phyloP scores from a whole-genome alignment of 2,113 vertebrate genomes.

The Anolis sagrei region DNA sequence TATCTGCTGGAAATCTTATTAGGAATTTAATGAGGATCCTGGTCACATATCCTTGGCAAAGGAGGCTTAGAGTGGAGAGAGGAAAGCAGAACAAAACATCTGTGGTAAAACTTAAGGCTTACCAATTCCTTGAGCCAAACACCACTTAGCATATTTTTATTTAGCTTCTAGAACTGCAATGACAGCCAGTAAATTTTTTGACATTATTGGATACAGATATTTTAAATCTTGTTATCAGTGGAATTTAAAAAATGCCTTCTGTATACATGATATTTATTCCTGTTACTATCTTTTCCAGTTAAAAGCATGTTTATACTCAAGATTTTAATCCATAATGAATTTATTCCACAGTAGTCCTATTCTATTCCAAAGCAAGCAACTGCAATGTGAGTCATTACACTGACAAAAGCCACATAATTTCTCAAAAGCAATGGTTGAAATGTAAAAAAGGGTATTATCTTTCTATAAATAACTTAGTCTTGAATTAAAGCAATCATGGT shows the following conservation, averaged over 20 bases:
- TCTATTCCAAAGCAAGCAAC: not conserved
- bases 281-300: not conserved
- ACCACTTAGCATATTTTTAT: conserved; percentile 20
- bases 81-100: not conserved
- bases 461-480: not conserved
- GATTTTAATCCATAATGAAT: conserved; percentile 12
- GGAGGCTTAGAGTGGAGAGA: not conserved
- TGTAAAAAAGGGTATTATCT: not conserved
- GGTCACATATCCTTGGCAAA: conserved; percentile 1
- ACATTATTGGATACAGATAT: not conserved
- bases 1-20: conserved; percentile 23
- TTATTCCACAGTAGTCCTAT: not conserved
- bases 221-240: not conserved
- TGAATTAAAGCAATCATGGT: not conserved
- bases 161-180: conserved; percentile 1
- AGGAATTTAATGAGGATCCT: conserved; percentile 36
- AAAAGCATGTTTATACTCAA: not conserved
- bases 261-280: not conserved
- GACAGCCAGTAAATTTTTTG: not conserved
- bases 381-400: not conserved
- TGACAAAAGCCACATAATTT: not conserved
- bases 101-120: conserved; percentile 28
- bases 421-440: not conserved
- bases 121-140: conserved; percentile 18
- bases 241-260: not conserved